phyloP scores from a whole-genome alignment of 2,113 vertebrate species.

The Ageneiosus marmoratus region DNA sequence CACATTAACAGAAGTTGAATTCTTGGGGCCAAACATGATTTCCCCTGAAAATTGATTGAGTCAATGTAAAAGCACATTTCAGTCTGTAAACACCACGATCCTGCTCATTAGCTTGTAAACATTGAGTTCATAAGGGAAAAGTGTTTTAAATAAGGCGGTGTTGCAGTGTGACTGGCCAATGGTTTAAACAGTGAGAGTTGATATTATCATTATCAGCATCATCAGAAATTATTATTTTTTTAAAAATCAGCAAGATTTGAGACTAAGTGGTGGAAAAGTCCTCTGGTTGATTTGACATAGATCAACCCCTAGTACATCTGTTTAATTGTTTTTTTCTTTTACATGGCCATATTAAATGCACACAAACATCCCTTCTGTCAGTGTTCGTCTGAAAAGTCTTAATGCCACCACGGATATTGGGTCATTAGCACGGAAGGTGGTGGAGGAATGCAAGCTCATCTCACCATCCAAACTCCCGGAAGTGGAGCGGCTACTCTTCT shows the following conservation, averaged over 20 bases:
- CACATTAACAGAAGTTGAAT: background rate
- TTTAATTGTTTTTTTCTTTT: background rate
- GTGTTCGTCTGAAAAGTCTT: conserved; percentile 95
- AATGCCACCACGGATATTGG: conserved; percentile 88
- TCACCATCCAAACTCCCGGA: conserved; percentile 86
- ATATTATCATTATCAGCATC: too few species aligned
- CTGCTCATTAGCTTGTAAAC: background rate
- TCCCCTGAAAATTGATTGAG: background rate
- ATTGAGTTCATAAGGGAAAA: background rate
- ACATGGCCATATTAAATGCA: background rate
- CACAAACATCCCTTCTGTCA: conserved; percentile 54
- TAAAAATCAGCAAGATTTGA: background rate
- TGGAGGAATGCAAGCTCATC: conserved; percentile 95
- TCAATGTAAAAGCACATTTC: background rate
- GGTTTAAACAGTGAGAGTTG: background rate
- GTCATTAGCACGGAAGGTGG: conserved; percentile 90
- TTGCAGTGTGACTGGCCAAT: background rate
- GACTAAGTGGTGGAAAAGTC: background rate
- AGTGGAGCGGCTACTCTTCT: conserved; percentile 92
- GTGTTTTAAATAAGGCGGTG: too few species aligned
- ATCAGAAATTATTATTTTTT: background rate
- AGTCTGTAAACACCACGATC: background rate
- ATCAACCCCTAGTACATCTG: background rate
- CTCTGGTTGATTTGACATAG: background rate
- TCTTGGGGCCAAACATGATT: background rate